Conservation (phyloP, 2,888 invertebrate genomes). For the Aplocera efformata region DNA sequence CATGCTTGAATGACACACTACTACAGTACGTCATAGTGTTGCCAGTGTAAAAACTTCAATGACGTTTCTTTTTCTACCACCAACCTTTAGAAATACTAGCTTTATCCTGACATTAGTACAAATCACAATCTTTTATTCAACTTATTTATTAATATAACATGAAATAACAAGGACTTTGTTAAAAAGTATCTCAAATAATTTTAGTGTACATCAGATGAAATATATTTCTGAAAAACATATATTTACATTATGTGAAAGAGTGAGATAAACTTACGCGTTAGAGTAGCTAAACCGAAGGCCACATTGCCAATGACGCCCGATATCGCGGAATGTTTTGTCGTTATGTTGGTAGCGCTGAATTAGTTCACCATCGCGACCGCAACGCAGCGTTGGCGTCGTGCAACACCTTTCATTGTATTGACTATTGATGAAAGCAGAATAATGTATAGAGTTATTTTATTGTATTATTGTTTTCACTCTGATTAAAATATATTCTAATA, state of each 20-base stretch:
- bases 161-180: not conserved
- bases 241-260: conserved; percentile 29
- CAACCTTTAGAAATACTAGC: conserved; percentile 36
- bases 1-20: no score
- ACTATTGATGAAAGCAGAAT: conserved; percentile 84
- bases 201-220: no score
- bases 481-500: conserved; percentile 72
- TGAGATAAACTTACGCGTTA: conserved; percentile 48
- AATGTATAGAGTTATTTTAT: conserved; percentile 84
- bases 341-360: conserved; percentile 67
- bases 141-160: not conserved
- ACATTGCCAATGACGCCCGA: conserved; percentile 75
- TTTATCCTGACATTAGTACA: conserved; percentile 29
- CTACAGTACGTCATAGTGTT: conserved; percentile 2
- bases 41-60: conserved; percentile 9
- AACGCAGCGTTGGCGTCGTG: conserved; percentile 82
- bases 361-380: conserved; percentile 81
- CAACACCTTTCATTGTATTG: conserved; percentile 87
- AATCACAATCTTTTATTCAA: conserved; percentile 15
- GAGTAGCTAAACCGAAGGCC: conserved; percentile 57
- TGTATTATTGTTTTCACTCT: conserved; percentile 77
- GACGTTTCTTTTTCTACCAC: conserved; percentile 28
- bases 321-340: conserved; percentile 62
- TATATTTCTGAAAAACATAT: not conserved
- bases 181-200: no score